These are phyloP conservation scores for Dexiosoma caninum DNA, from an alignment of 2,888 invertebrate species.

Conservation along the genomic window DNA sequence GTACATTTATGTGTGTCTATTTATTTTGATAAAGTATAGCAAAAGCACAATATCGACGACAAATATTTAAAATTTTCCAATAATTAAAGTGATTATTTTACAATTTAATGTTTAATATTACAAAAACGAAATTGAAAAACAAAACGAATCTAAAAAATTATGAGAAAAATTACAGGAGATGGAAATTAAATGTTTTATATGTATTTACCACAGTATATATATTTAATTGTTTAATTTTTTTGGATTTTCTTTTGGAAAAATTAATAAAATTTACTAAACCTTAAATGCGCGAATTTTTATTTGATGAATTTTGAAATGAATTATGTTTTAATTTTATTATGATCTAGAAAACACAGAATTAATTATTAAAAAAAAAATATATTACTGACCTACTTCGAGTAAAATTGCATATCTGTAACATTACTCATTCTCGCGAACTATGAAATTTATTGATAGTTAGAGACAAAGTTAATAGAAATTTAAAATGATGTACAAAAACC, in stretches of 20 bases:
- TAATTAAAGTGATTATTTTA: background rate
- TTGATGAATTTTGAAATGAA: too few relatives aligned
- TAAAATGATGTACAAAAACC: too few relatives aligned
- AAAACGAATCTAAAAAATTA: background rate
- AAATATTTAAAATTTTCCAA: background rate
- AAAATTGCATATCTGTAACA: too few relatives aligned
- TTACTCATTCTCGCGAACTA: too few relatives aligned
- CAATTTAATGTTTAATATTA: constrained; percentile 18
- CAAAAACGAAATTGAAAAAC: background rate
- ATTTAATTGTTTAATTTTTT: constrained; percentile 39
- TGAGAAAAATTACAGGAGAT: background rate
- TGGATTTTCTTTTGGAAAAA: constrained; percentile 36
- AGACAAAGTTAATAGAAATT: too few relatives aligned
- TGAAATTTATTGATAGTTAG: too few relatives aligned
- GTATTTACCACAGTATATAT: constrained; percentile 43
- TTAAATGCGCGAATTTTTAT: background rate
- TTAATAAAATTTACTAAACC: constrained; percentile 16
- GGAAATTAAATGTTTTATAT: constrained; percentile 48
- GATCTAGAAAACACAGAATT: too few relatives aligned
- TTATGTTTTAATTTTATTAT: too few relatives aligned
- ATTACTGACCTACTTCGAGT: too few relatives aligned
- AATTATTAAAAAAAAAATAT: too few relatives aligned
- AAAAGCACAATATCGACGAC: background rate
- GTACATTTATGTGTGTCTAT: background rate
- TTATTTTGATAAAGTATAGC: constrained; percentile 3